Conservation (phyloP, 2,888 invertebrate genomes). For the Ecliptopera silaceata region DNA sequence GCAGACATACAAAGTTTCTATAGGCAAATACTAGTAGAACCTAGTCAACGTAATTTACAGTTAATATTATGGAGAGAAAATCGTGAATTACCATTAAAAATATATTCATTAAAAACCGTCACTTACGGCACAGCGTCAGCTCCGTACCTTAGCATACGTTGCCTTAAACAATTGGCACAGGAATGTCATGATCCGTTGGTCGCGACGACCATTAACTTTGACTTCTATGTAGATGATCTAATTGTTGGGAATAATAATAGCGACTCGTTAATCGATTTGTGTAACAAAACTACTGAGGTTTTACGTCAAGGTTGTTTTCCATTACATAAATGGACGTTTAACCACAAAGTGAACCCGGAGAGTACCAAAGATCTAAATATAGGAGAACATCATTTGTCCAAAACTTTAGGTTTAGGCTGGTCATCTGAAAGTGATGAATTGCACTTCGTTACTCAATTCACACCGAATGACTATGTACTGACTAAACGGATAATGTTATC, state of each 20-base stretch:
- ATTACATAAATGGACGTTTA: slow-evolving; percentile 1
- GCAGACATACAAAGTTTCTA: not conserved
- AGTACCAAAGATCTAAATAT: not conserved
- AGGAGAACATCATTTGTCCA: not conserved
- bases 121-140: not conserved
- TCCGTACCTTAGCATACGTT: not conserved
- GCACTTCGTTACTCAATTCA: not conserved
- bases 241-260: not conserved
- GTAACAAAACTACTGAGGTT: not conserved
- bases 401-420: not conserved
- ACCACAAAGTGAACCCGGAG: not conserved
- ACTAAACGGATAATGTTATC: not conserved
- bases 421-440: not conserved
- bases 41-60: not conserved
- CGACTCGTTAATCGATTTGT: not conserved
- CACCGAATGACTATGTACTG: no score
- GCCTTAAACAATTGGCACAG: not conserved
- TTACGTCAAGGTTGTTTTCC: not conserved
- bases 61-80: not conserved
- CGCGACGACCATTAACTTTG: not conserved
- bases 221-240: not conserved
- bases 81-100: not conserved
- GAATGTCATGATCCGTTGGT: not conserved
- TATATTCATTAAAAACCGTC: not conserved
- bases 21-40: not conserved